These are phyloP conservation scores for Lasioglossum leucozonium DNA, from an alignment of 2,888 invertebrate species.

Conservation along the genomic window DNA sequence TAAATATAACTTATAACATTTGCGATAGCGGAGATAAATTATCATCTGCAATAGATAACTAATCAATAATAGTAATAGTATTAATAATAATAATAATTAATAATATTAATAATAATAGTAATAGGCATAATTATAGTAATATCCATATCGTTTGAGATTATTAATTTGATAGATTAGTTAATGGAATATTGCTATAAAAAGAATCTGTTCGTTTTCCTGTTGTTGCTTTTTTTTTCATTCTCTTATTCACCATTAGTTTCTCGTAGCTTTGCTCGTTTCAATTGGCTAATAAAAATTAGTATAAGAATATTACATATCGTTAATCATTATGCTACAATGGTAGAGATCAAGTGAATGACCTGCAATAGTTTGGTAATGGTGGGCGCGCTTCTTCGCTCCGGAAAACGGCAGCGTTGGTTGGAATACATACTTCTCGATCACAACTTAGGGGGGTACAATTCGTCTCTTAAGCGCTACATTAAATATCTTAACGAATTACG, in stretches of 20 bases:
- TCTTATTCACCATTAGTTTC: constrained; percentile 50
- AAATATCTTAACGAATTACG: constrained; percentile 30
- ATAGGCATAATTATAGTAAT: constrained; percentile 65
- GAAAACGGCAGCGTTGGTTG: constrained; percentile 54
- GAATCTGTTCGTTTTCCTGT: constrained; percentile 46
- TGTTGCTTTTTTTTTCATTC: constrained; percentile 52
- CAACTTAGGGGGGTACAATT: constrained; percentile 10
- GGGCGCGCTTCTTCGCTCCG: constrained; percentile 68
- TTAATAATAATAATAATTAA: constrained; percentile 67
- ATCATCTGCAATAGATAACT: constrained; percentile 74
- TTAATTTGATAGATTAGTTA: constrained; percentile 63
- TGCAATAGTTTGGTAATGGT: constrained; percentile 82
- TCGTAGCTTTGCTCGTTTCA: constrained; percentile 62
- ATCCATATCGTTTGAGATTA: constrained; percentile 60
- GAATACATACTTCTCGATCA: not conserved
- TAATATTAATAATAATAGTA: constrained; percentile 32
- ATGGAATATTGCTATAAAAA: constrained; percentile 76
- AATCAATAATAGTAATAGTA: constrained; percentile 69
- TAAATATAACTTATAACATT: constrained; percentile 78
- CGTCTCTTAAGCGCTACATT: constrained; percentile 3
- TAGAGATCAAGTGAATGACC: constrained; percentile 83
- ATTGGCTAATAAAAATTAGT: constrained; percentile 81
- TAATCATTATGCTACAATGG: constrained; percentile 80
- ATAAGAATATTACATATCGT: constrained; percentile 79
- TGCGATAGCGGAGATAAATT: constrained; percentile 74